Evolutionary conservation across 2,888 invertebrate species (phyloP), one percentile per base, ranked within the genome.

Genomic region (Lasioglossum lativentre): DNA sequence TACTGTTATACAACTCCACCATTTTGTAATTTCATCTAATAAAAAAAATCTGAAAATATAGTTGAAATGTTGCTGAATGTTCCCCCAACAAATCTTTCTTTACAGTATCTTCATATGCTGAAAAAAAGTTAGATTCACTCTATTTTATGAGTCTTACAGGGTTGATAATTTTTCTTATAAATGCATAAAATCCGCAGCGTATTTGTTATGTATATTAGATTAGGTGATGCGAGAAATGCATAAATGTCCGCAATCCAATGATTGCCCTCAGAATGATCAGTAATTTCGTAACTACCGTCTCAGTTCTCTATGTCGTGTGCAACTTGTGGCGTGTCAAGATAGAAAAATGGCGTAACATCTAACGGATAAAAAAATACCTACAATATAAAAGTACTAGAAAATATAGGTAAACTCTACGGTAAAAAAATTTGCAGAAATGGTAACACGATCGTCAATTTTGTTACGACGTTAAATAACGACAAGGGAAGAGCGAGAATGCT

Each of bases 401-500:
- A 79, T 85, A 78, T 30, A 52, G 16, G 45, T 45, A 75, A 45
- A 70, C 42, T 56, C 42, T 71, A 27, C 3, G 42, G 66, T 76
- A 72, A 16, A 63, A 78, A 75, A 78, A 42, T 85, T 85, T 75
- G 40, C 47, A 14, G 56, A 30, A 80, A 40, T 81, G 86, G 72
- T 82, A 86, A 86, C 86, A 78, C 80, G 77, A 77, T 80, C 71
- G 45, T 80, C 52, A 66, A 77, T 86, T 79, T 73, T 52, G 52
- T n/a, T 19, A 16, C 56, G 66, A 66, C 56, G 47, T 63, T 45
- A 23, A 30, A 30, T n/a, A 45, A 38, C 40, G 40, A 63, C 27
- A 34, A 63, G 27, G 45, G 16, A 45, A 63, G 14, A 47, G 73
- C 27, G 70, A 68, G 27, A 1, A 23, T 27, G 68, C 76, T 38